phyloP scores from a whole-genome alignment of 2,888 invertebrate genomes.

The Amaurobius ferox region DNA sequence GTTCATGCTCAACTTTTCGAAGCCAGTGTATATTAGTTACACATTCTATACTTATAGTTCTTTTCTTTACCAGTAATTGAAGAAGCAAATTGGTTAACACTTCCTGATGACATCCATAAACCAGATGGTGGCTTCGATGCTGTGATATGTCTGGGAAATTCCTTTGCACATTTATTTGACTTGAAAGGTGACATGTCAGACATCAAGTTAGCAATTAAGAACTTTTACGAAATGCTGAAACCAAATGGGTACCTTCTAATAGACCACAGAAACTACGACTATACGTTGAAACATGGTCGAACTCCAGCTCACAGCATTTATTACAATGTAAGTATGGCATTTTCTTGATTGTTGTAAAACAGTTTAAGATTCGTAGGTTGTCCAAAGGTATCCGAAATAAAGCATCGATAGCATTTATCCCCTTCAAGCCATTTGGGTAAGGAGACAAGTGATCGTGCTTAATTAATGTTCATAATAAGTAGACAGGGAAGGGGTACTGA shows the following conservation, averaged over 20 bases:
- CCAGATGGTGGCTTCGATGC: constrained; percentile 87
- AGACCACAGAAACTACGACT: constrained; percentile 93
- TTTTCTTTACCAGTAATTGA: constrained; percentile 85
- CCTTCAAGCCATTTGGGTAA: no score
- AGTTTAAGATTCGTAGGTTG: no score
- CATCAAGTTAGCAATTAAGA: constrained; percentile 85
- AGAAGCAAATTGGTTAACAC: constrained; percentile 92
- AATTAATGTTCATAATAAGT: no score
- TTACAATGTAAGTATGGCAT: constrained; percentile 88
- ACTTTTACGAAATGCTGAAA: constrained; percentile 89
- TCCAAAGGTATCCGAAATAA: no score
- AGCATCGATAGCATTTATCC: no score
- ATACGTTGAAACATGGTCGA: constrained; percentile 85
- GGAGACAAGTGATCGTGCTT: no score
- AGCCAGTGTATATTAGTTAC: no score
- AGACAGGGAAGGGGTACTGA: no score
- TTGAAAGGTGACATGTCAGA: constrained; percentile 87
- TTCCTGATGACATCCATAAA: constrained; percentile 84
- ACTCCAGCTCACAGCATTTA: constrained; percentile 91
- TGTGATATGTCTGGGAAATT: constrained; percentile 92
- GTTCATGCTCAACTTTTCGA: no score
- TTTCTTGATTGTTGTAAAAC: no score
- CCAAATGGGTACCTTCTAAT: constrained; percentile 90
- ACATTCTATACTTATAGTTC: no score
- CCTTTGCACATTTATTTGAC: constrained; percentile 92